Conservation (phyloP, 2,797 vertebrate species). For the Anguilla megastoma region DNA sequence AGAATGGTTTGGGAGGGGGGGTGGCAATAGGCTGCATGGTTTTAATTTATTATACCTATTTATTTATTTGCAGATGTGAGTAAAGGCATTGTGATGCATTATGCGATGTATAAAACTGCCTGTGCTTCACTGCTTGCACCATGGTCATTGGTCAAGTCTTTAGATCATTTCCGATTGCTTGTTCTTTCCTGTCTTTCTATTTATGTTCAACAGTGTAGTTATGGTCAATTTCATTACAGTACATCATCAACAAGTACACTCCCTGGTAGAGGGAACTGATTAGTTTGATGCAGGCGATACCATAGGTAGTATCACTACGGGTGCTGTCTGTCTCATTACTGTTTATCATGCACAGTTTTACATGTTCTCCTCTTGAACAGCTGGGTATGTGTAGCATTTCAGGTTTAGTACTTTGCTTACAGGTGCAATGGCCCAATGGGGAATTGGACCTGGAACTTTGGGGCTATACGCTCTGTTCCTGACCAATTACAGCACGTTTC, state of each 20-base stretch:
- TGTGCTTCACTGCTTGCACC: background rate
- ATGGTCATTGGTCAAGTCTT: background rate
- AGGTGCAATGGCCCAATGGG: background rate
- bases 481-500: background rate
- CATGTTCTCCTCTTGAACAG: background rate
- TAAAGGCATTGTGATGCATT: background rate
- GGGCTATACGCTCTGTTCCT: background rate
- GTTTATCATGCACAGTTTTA: background rate
- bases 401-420: background rate
- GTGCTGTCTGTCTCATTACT: background rate
- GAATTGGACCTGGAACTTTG: background rate
- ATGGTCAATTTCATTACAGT: background rate
- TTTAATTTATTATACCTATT: background rate
- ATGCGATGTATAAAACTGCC: background rate
- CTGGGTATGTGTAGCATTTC: background rate
- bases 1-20: background rate
- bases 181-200: background rate
- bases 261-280: background rate
- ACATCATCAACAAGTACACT: background rate
- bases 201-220: background rate
- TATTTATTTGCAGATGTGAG: background rate
- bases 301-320: background rate
- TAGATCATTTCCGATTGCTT: background rate
- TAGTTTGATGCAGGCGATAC: background rate
- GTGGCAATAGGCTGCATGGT: background rate